Evolutionary conservation across 2,113 vertebrate species (phyloP).

Genomic region (Dinomys branickii): DNA sequence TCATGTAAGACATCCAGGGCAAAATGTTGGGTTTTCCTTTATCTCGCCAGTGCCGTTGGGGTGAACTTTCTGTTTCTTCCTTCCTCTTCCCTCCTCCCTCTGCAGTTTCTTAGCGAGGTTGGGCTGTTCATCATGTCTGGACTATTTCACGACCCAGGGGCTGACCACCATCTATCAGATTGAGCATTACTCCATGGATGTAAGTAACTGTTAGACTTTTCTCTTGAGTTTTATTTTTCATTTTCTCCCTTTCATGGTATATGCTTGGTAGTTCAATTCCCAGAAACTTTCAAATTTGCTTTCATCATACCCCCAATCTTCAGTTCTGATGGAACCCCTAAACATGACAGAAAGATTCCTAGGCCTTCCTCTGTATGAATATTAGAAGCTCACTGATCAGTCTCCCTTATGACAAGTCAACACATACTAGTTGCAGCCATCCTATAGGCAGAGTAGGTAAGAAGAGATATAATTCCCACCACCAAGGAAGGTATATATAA

Average conservation of each 20-base stretch:
- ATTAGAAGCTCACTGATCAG: neutral
- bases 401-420: neutral
- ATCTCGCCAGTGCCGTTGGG: conserved; percentile 88
- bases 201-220: conserved; percentile 89
- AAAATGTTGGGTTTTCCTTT: conserved; percentile 86
- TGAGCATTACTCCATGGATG: conserved; percentile 99
- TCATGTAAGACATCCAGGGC: conserved; percentile 74
- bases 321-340: conserved; percentile 6
- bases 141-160: conserved; percentile 99
- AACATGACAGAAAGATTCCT: neutral
- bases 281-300: neutral
- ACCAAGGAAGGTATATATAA: neutral
- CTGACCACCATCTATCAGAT: conserved; percentile 99
- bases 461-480: neutral
- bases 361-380: neutral
- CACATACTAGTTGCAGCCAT: neutral
- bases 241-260: conserved; percentile 61
- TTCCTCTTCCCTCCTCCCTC: conserved; percentile 84
- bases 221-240: conserved; percentile 75
- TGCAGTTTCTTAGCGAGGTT: conserved; percentile 98
- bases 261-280: conserved; percentile 35
- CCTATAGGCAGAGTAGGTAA: neutral
- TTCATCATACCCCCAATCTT: neutral
- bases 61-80: conserved; percentile 88
- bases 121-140: conserved; percentile 99